Evolutionary conservation across 2,888 invertebrate genomes (phyloP), one percentile per base, ranked within the genome.

Genomic region (Hyppa rectilinea): DNA sequence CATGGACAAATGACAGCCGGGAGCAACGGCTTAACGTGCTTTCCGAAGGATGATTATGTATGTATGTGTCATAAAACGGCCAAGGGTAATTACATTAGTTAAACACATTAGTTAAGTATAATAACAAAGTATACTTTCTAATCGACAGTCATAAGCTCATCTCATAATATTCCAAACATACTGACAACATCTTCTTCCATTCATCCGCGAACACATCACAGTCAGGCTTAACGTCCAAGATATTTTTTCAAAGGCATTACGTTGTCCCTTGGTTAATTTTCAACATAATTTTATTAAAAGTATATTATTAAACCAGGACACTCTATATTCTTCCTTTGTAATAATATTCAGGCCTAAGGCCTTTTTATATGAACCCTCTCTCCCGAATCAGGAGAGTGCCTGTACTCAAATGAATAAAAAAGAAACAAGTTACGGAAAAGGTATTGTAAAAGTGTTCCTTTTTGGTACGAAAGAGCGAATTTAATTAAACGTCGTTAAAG

Each of bases 401-500:
- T 60, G 14, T 36, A 47, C 40, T 74, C 50, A 49, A 55, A 60
- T 43, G 40, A 65, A 73, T 56, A 50, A 62, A 67, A 66, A 65
- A 40, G 55, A 40, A 63, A 45, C 31, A 31, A 67, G n/a, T n/a
- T n/a, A n/a, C n/a, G 60, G 45, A 61, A 74, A 56, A 64, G 67
- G 50, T 64, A 67, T 34, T 10, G 2, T 43, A 38, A 66, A 75
- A 65, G 23, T 9, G 14, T 40, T 47, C 26, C 43, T n/a, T 59
- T 67, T 58, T 40, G 26, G 12, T 29, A 58, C 17, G 9, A 67
- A 63, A 65, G 29, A 20, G n/a, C 31, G 7, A 61, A 67, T 65
- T 65, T 71, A 78, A 65, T 74, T 71, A 66, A 77, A 66, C 34
- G 9, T 17, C 36, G 29, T 20, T 9, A 45, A 62, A 62, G n/a